Evolutionary conservation across 1,140 invertebrate genomes (phyloP).

Genomic region (Bombyx mandarina): DNA sequence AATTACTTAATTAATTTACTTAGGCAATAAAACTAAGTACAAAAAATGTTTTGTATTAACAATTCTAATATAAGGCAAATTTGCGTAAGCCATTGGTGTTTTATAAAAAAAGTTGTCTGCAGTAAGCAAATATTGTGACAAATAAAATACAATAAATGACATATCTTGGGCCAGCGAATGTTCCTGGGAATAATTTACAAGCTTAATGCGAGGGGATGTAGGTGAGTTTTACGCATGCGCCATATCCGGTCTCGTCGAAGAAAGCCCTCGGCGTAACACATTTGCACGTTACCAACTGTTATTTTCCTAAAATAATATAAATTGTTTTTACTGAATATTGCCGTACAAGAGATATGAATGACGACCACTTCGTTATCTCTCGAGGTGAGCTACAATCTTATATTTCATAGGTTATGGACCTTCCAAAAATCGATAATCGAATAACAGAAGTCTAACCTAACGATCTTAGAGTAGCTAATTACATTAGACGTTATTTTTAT

Average conservation of each 20-base stretch:
- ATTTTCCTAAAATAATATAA: conserved; percentile 6
- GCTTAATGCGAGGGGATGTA: conserved; percentile 1
- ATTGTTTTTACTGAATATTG: conserved; percentile 38
- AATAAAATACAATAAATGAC: too few relatives aligned
- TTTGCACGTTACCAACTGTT: conserved; percentile 2
- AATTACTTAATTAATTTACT: too few relatives aligned
- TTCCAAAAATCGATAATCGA: conserved; percentile 56
- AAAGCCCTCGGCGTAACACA: background rate
- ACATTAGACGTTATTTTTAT: too few relatives aligned
- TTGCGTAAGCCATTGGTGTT: too few relatives aligned
- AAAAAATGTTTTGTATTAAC: too few relatives aligned
- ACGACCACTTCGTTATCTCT: conserved; percentile 82
- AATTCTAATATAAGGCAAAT: too few relatives aligned
- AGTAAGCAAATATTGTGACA: too few relatives aligned
- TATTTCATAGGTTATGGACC: conserved; percentile 11
- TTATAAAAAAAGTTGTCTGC: too few relatives aligned
- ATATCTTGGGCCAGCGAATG: too few relatives aligned
- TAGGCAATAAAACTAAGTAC: too few relatives aligned
- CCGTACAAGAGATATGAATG: conserved; percentile 73
- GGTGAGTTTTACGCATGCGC: conserved; percentile 8
- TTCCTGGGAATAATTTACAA: conserved; percentile 1
- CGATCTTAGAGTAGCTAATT: background rate
- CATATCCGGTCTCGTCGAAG: background rate
- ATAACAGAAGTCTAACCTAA: conserved; percentile 53
- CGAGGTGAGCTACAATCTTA: conserved; percentile 72